Evolutionary conservation across 2,888 invertebrate species (phyloP).

Genomic region (Eupithecia abbreviata): DNA sequence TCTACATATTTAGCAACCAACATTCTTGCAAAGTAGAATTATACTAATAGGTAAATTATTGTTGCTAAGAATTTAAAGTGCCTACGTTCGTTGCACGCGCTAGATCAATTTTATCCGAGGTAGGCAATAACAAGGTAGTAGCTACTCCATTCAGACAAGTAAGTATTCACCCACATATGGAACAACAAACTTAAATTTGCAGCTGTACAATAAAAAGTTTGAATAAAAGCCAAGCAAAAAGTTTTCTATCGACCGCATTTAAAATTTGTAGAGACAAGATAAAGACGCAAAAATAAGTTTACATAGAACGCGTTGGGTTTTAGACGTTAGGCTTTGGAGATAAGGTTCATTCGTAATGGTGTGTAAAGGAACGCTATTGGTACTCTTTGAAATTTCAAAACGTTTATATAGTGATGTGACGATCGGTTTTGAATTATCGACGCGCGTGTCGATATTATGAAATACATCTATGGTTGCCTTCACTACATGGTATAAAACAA

Average conservation of each 20-base stretch:
- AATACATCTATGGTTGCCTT: neutral
- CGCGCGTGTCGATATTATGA: constrained; percentile 4
- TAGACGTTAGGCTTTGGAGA: constrained; percentile 9
- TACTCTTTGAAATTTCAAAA: constrained; percentile 19
- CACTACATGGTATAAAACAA: too few relatives aligned
- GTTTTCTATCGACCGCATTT: constrained; percentile 8
- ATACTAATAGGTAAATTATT: too few relatives aligned
- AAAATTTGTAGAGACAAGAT: constrained; percentile 7
- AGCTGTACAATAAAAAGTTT: neutral
- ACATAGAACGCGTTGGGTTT: neutral
- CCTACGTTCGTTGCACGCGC: too few relatives aligned
- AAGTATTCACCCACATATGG: constrained; percentile 29
- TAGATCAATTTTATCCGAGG: too few relatives aligned
- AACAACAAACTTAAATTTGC: constrained; percentile 20
- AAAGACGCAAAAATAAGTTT: constrained; percentile 15
- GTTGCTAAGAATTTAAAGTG: too few relatives aligned
- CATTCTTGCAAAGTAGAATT: too few relatives aligned
- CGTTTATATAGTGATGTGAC: constrained; percentile 23
- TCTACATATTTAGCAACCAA: too few relatives aligned
- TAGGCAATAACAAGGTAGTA: too few relatives aligned
- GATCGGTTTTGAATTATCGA: neutral
- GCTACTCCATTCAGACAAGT: constrained; percentile 4
- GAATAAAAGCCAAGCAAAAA: neutral
- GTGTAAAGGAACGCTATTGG: neutral
- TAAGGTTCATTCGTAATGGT: neutral